Conservation (phyloP, 2,888 invertebrate genomes). For the Troglohyphantes excavatus region DNA sequence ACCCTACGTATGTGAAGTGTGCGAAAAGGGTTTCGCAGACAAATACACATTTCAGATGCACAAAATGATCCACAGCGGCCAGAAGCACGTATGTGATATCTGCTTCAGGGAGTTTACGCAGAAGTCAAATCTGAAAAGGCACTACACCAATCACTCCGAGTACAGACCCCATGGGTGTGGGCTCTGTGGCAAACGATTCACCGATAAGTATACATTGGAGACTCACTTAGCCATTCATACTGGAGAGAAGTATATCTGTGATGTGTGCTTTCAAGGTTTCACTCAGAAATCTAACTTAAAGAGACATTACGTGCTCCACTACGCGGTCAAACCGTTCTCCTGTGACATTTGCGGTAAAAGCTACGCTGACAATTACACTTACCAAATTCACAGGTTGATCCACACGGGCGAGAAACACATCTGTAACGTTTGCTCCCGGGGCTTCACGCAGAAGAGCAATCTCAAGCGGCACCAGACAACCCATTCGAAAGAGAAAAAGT, state of each 20-base stretch:
- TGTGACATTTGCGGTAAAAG: slow-evolving; percentile 72
- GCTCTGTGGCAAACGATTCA: slow-evolving; percentile 70
- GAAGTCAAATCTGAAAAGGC: slow-evolving; percentile 71
- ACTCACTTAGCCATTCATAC: slow-evolving; percentile 70
- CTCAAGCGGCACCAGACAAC: slow-evolving; percentile 54
- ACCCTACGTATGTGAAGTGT: slow-evolving; percentile 58
- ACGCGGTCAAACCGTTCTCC: slow-evolving; percentile 61
- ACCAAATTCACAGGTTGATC: slow-evolving; percentile 60
- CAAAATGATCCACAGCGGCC: slow-evolving; percentile 52
- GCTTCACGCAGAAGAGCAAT: slow-evolving; percentile 73
- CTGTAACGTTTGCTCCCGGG: slow-evolving; percentile 60
- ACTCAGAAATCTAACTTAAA: slow-evolving; percentile 72
- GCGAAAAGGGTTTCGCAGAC: slow-evolving; percentile 67
- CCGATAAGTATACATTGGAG: slow-evolving; percentile 68
- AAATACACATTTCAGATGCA: slow-evolving; percentile 74
- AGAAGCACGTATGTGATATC: slow-evolving; percentile 74
- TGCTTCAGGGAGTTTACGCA: slow-evolving; percentile 68
- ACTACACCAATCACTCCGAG: slow-evolving; percentile 65
- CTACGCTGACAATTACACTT: slow-evolving; percentile 74
- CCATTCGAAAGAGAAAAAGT: slow-evolving; percentile 65
- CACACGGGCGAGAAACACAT: slow-evolving; percentile 70
- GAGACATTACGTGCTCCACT: slow-evolving; percentile 68
- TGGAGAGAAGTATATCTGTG: slow-evolving; percentile 68
- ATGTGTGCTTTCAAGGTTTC: slow-evolving; percentile 71
- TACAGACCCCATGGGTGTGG: slow-evolving; percentile 67